Evolutionary conservation across 2,797 vertebrate species (phyloP), one percentile per base, ranked within the genome.

Genomic region (Clarias fuscus): DNA sequence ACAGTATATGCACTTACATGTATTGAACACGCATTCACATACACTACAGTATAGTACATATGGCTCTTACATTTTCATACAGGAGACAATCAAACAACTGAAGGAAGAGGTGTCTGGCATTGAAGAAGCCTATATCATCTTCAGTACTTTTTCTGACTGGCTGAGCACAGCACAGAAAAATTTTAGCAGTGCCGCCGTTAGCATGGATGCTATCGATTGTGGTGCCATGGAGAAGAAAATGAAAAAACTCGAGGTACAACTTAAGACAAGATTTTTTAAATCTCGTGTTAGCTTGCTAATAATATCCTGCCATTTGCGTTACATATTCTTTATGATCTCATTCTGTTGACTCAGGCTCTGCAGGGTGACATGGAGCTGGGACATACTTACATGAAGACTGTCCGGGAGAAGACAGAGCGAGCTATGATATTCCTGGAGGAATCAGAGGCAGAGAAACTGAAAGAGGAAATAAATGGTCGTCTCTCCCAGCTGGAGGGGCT

Each of bases 81-180:
- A 99, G 98, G 98, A 99, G 85, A 96, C 96, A 91, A 95, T 97
- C 75, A 98, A 98, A 91, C 97, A 96, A 89, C 93, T 99, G 48
- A 96, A 98, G 88, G 97, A 98, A 89, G 98, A 99, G 93, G 93
- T 98, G 83, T 96, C 91, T 88, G 96, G 94, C 90, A 95, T 98
- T n/a, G 96, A 97, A 48, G 98, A 99, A 89, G 96, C 97, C 0
- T 96, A 97, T 68, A 92, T 94, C 33, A 95, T 97, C 86, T 96
- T 97, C 67, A 89, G 89, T 71, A 94, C 95, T 85, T 99, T 98
- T 90, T 94, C 94, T 0, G 96, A 98, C 65, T 99, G 98, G 98
- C 96, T 97, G 62, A 91, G 84, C 91, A 95, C 94, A 7, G 96
- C 96, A 24, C 95, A 96, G 89, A 97, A 95, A 89, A 97, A 95